Conservation (phyloP, 2,797 vertebrate genomes). For the Scomberomorus guttatus region DNA sequence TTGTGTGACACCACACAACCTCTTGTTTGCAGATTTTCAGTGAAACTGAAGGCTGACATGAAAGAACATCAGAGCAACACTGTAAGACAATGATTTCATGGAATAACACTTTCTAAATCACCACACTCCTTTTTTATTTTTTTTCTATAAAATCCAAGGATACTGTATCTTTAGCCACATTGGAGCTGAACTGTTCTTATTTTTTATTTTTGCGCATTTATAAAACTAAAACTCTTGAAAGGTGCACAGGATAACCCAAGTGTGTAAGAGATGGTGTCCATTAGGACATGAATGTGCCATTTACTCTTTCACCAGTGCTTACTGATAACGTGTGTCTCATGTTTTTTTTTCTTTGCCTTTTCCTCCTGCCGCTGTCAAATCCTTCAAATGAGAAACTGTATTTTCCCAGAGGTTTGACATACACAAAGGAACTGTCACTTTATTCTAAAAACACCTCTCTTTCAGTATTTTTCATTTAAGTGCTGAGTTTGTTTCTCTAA, state of each 20-base stretch:
- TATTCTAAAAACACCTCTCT: slow-evolving; percentile 21
- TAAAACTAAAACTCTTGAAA: slow-evolving; percentile 30
- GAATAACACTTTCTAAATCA: slow-evolving; percentile 41
- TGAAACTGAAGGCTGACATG: slow-evolving; percentile 38
- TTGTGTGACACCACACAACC: slow-evolving; percentile 27
- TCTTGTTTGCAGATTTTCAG: slow-evolving; percentile 30
- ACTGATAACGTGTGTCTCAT: slow-evolving; percentile 35
- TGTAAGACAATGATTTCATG: slow-evolving; percentile 56
- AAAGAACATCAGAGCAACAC: slow-evolving; percentile 63
- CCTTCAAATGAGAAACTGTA: slow-evolving; percentile 39
- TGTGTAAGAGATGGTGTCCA: slow-evolving; percentile 48
- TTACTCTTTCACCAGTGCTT: slow-evolving; percentile 68
- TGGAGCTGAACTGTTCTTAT: slow-evolving; percentile 43
- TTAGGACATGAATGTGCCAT: slow-evolving; percentile 72
- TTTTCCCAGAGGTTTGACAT: slow-evolving; percentile 20
- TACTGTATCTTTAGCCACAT: slow-evolving; percentile 60
- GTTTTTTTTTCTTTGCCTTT: slow-evolving; percentile 57
- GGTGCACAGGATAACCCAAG: slow-evolving; percentile 39
- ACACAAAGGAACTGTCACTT: slow-evolving; percentile 28
- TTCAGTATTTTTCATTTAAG: slow-evolving; percentile 32
- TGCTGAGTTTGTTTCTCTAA: slow-evolving; percentile 38
- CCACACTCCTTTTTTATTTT: slow-evolving; percentile 38
- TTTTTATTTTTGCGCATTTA: slow-evolving; percentile 48
- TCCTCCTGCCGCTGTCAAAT: slow-evolving; percentile 47
- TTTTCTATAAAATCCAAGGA: slow-evolving; percentile 64